Percentiles rank a stretch among this genome's conserved stretches.
phyloP scores from a whole-genome alignment of 2,797 vertebrate genomes.

The Pangasius djambal region DNA sequence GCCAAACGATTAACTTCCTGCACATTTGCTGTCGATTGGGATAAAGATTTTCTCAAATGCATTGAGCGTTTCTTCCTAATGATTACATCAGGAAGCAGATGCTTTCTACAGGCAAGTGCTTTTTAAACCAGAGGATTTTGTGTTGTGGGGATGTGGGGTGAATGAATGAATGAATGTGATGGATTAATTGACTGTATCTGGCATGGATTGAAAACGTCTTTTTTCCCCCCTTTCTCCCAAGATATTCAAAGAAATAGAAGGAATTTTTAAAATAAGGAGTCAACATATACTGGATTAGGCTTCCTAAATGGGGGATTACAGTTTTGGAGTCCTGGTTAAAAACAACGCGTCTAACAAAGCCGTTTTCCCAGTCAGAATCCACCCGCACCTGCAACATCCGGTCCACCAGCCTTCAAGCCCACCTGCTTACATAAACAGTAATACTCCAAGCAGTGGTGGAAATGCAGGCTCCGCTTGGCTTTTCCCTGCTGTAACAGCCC shows the following conservation, averaged over 20 bases:
- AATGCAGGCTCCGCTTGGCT: constrained; percentile 93
- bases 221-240: constrained; percentile 48
- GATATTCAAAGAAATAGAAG: constrained; percentile 70
- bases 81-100: constrained; percentile 33
- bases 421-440: constrained; percentile 95
- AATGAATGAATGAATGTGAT: constrained; percentile 30
- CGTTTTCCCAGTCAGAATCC: constrained; percentile 97
- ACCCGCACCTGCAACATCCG: constrained; percentile 96
- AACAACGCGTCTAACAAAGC: constrained; percentile 98
- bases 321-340: constrained; percentile 99
- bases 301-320: constrained; percentile 99
- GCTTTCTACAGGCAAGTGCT: constrained; percentile 34
- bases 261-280: constrained; percentile 65
- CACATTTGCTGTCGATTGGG: neutral
- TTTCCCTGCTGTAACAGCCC: constrained; percentile 91
- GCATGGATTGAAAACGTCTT: constrained; percentile 36
- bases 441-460: constrained; percentile 94
- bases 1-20: constrained; percentile 36
- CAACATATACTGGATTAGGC: constrained; percentile 69
- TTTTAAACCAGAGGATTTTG: constrained; percentile 8
- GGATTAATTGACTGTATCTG: constrained; percentile 17
- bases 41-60: constrained; percentile 11
- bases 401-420: constrained; percentile 93
- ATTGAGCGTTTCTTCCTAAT: constrained; percentile 31
- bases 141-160: neutral